Percentiles rank a stretch among this genome's conserved stretches.
phyloP scores from a whole-genome alignment of 2,113 vertebrate genomes.

The Thalassoma bifasciatum region DNA sequence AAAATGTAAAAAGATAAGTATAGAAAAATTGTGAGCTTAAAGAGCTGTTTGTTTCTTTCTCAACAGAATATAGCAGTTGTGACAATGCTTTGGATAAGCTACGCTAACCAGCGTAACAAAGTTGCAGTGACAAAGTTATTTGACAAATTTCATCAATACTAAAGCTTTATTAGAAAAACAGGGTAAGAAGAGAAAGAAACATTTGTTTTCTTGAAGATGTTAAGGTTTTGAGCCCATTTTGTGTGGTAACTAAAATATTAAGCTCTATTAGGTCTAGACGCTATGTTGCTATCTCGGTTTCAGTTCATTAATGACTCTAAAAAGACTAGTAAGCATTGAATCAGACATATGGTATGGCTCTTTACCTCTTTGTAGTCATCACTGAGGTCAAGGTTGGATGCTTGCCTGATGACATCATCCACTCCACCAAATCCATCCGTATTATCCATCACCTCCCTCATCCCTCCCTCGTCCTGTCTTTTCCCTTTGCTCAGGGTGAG shows the following conservation, averaged over 20 bases:
- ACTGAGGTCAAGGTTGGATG: conserved; percentile 79
- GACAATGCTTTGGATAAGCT: neutral
- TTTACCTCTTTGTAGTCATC: conserved; percentile 95
- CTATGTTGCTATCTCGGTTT: neutral
- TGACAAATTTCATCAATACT: too few relatives aligned
- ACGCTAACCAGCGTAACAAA: neutral
- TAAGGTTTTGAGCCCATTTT: too few relatives aligned
- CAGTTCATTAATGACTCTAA: neutral
- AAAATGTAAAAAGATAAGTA: neutral
- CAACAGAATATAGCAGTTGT: neutral
- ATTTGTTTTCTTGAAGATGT: too few relatives aligned
- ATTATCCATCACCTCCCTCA: conserved; percentile 68
- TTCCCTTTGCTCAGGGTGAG: conserved; percentile 35
- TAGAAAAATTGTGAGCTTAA: too few relatives aligned
- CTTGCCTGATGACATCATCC: conserved; percentile 87
- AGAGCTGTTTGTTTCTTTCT: too few relatives aligned
- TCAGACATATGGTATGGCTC: neutral
- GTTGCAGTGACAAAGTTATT: too few relatives aligned
- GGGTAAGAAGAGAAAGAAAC: too few relatives aligned
- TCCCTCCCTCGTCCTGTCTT: conserved; percentile 30
- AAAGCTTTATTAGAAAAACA: too few relatives aligned
- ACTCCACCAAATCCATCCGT: conserved; percentile 82
- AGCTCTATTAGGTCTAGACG: neutral
- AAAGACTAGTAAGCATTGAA: neutral
- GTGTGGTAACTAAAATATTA: neutral